Percentiles rank a stretch among this genome's conserved stretches.
Evolutionary conservation across 2,888 invertebrate genomes (phyloP).

Genomic region (Tipula vernalis): DNA sequence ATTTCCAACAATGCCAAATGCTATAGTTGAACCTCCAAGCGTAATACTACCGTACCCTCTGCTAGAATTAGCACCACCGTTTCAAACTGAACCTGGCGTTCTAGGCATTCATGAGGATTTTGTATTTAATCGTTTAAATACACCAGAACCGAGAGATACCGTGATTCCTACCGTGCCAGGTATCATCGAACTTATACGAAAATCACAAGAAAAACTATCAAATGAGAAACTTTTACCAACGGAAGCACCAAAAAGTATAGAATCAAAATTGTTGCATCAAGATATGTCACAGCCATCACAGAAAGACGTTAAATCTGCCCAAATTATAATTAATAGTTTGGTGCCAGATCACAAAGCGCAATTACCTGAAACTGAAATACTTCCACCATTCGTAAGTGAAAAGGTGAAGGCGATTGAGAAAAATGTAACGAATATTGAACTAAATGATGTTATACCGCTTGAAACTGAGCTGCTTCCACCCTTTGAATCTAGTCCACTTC

Average conservation of each 20-base stretch:
- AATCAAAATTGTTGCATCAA: background rate
- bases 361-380: no score
- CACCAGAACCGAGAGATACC: background rate
- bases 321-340: background rate
- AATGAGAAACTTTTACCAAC: background rate
- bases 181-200: background rate
- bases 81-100: background rate
- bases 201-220: background rate
- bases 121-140: background rate
- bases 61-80: background rate
- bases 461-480: background rate
- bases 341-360: background rate
- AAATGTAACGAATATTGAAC: no score
- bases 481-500: background rate
- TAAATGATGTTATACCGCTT: background rate
- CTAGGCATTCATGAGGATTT: background rate
- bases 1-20: background rate
- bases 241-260: background rate
- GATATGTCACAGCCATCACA: background rate
- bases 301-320: background rate
- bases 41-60: background rate
- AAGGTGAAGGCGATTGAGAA: no score
- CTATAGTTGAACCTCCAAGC: background rate
- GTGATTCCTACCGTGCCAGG: background rate
- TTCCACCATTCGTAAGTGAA: no score